These are phyloP conservation scores for Merluccius polli DNA, from an alignment of 2,797 vertebrate species.

Conservation along the genomic window DNA sequence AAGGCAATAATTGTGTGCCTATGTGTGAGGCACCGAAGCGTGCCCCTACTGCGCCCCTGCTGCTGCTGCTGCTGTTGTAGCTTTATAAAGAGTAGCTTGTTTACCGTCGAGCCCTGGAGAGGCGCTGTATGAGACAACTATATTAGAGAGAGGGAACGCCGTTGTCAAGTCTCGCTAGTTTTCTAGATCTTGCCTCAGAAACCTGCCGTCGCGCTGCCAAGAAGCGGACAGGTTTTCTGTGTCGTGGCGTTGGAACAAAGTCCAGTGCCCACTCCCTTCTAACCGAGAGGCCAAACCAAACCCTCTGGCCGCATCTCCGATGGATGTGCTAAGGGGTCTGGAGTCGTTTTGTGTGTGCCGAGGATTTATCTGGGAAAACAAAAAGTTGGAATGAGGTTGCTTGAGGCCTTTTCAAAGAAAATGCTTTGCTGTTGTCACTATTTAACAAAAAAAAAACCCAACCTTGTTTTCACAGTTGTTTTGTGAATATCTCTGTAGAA, in stretches of 20 bases:
- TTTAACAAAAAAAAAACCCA: background rate
- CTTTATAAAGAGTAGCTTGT: conserved; percentile 2
- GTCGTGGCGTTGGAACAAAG: background rate
- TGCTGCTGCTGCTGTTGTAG: background rate
- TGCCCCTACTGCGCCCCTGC: background rate
- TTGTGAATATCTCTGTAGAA: conserved; percentile 33
- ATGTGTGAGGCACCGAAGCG: conserved; percentile 27
- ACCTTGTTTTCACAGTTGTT: conserved; percentile 3
- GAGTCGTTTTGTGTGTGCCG: background rate
- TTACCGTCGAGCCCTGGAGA: background rate
- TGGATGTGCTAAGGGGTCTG: conserved; percentile 18
- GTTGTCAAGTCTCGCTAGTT: background rate
- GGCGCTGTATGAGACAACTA: background rate
- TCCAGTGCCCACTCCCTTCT: conserved; percentile 13
- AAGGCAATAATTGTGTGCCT: conserved; percentile 29
- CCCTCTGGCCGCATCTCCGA: conserved; percentile 18
- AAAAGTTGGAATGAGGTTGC: conserved; percentile 11
- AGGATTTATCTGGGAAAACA: conserved; percentile 11
- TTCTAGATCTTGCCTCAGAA: conserved; percentile 15
- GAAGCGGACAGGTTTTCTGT: background rate
- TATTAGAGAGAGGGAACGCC: background rate
- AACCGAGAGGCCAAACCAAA: conserved; percentile 27
- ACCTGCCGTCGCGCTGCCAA: conserved; percentile 18
- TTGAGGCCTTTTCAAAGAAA: conserved; percentile 33
- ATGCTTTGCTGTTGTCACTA: background rate